phyloP scores from a whole-genome alignment of 2,888 invertebrate species.

The Habrosyne pyritoides region DNA sequence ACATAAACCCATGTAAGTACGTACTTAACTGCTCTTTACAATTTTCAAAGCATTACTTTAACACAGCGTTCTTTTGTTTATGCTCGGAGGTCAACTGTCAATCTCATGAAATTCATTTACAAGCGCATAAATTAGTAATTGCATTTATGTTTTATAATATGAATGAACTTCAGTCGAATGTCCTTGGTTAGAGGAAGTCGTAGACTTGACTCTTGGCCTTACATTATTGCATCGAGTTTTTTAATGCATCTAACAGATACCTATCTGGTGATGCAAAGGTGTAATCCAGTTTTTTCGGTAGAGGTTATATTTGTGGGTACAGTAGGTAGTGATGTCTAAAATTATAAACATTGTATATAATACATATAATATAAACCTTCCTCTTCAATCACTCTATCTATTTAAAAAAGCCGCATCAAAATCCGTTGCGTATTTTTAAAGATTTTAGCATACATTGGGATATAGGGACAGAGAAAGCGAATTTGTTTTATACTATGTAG shows the following conservation, averaged over 20 bases:
- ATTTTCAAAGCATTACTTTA: background rate
- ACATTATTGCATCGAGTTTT: slow-evolving; percentile 16
- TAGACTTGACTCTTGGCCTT: slow-evolving; percentile 28
- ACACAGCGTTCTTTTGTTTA: background rate
- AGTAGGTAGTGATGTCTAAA: no score
- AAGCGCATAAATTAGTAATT: slow-evolving; percentile 4
- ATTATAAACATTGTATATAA: no score
- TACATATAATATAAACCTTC: no score
- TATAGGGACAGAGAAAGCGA: no score
- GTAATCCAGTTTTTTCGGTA: slow-evolving; percentile 1
- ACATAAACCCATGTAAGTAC: background rate
- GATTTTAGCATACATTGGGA: no score
- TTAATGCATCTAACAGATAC: background rate
- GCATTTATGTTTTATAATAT: background rate
- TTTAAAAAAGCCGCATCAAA: no score
- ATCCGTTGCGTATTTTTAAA: no score
- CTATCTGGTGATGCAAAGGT: background rate
- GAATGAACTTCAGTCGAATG: slow-evolving; percentile 26
- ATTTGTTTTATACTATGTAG: no score
- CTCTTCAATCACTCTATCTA: no score
- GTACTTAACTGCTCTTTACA: background rate
- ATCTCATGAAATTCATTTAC: slow-evolving; percentile 5
- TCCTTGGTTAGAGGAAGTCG: slow-evolving; percentile 20
- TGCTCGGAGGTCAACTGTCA: background rate
- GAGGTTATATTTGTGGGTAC: background rate